phyloP scores from a whole-genome alignment of 2,113 vertebrate genomes.

The Rhinogobius similis region DNA sequence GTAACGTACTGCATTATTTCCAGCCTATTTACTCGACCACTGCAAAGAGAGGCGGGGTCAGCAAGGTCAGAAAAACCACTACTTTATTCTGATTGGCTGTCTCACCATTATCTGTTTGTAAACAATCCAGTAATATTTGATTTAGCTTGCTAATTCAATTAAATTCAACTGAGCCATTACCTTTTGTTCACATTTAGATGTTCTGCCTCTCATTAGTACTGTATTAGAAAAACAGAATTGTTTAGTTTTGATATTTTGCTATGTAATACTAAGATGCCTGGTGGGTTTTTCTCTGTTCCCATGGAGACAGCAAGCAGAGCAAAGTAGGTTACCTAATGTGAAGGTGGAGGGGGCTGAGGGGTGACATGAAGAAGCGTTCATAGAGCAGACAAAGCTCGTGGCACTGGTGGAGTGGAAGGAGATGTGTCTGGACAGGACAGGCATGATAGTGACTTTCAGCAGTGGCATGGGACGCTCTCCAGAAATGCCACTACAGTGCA shows the following conservation, averaged over 20 bases:
- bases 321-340: slow-evolving; percentile 67
- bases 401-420: slow-evolving; percentile 74
- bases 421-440: slow-evolving; percentile 72
- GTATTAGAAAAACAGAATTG: neutral
- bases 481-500: slow-evolving; percentile 3
- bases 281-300: slow-evolving; percentile 41
- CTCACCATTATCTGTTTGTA: slow-evolving; percentile 19
- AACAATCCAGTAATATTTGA: neutral
- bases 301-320: slow-evolving; percentile 32
- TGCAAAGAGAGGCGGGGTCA: slow-evolving; percentile 37
- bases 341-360: slow-evolving; percentile 27
- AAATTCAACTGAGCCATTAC: neutral
- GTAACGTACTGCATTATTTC: slow-evolving; percentile 74
- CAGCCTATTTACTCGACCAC: slow-evolving; percentile 72
- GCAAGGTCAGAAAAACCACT: slow-evolving; percentile 17
- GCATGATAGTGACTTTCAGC: slow-evolving; percentile 55
- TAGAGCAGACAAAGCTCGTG: slow-evolving; percentile 40
- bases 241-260: neutral
- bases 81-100: neutral
- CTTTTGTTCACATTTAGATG: neutral
- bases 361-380: slow-evolving; percentile 33
- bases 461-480: slow-evolving; percentile 35
- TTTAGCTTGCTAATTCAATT: too few relatives aligned
- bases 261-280: neutral
- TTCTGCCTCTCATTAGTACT: neutral